phyloP scores from a whole-genome alignment of 2,888 invertebrate species.

The Pollenia angustigena region DNA sequence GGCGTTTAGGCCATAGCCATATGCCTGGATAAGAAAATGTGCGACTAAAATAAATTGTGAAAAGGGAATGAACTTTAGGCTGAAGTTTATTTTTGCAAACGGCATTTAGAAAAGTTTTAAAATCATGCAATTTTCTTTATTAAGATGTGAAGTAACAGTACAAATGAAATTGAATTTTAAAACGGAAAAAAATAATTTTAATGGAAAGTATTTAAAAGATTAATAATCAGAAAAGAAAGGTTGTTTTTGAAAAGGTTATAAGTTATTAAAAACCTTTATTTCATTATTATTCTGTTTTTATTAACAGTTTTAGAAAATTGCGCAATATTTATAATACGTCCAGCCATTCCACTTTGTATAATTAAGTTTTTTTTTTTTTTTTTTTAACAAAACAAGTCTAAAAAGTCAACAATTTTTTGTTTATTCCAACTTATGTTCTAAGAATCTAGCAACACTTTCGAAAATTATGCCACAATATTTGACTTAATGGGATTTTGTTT shows the following conservation, averaged over 20 bases:
- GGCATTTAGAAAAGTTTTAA: no score
- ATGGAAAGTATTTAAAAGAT: not conserved
- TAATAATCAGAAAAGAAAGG: no score
- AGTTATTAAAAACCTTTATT: no score
- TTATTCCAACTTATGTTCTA: not conserved
- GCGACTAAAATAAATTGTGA: not conserved
- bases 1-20: constrained; percentile 3
- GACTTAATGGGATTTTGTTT: not conserved
- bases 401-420: constrained; percentile 4
- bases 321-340: not conserved
- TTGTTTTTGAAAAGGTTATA: no score
- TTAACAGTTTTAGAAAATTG: not conserved
- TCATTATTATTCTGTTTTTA: not conserved
- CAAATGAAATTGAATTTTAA: not conserved
- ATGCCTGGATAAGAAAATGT: constrained; percentile 21
- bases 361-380: not conserved
- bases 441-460: constrained; percentile 22
- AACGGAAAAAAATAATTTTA: not conserved
- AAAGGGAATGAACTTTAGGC: constrained; percentile 56
- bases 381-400: not conserved
- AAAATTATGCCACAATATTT: constrained; percentile 13
- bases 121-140: no score
- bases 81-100: not conserved
- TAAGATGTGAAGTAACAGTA: constrained; percentile 19
- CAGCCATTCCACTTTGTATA: no score